A percentile compares a stretch with the other conserved stretches of the same genome.
Conservation (phyloP, 2,113 vertebrate genomes). For the Myotis davidii region DNA sequence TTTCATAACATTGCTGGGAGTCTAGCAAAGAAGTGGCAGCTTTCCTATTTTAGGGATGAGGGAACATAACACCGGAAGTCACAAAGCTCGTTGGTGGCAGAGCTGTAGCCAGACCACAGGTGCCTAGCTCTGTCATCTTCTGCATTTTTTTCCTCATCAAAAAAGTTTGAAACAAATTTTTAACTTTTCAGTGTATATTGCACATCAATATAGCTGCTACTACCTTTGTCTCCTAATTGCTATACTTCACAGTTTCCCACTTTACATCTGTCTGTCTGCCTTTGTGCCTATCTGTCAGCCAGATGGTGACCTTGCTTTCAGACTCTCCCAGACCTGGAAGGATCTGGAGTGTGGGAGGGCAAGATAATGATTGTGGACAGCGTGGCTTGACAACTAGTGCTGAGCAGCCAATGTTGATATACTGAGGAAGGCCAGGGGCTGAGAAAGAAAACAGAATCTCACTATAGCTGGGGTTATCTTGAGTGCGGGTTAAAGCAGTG, state of each 20-base stretch:
- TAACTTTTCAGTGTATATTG: background rate
- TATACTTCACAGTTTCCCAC: background rate
- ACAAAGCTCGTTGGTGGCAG: constrained; percentile 44
- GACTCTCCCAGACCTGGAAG: constrained; percentile 16
- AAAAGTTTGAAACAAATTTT: constrained; percentile 27
- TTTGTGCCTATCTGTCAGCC: constrained; percentile 6
- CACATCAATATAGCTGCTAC: background rate
- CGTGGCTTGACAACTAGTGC: background rate
- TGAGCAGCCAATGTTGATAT: background rate
- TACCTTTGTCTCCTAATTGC: constrained; percentile 33
- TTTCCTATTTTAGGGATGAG: constrained; percentile 11
- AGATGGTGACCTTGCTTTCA: constrained; percentile 54
- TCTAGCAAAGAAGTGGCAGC: background rate
- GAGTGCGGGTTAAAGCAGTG: background rate
- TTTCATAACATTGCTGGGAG: constrained; percentile 45
- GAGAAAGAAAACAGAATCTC: constrained; percentile 6
- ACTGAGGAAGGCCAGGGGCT: background rate
- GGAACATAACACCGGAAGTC: background rate
- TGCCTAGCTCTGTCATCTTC: background rate
- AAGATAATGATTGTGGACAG: constrained; percentile 27
- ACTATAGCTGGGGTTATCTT: background rate
- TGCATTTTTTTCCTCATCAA: background rate
- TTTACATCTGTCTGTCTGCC: background rate
- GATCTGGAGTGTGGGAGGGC: constrained; percentile 26
- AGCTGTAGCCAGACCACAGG: background rate